These are phyloP conservation scores for Porites evermanni DNA, from an alignment of 92 coral and sea anemone genomes.

Conservation along the genomic window DNA sequence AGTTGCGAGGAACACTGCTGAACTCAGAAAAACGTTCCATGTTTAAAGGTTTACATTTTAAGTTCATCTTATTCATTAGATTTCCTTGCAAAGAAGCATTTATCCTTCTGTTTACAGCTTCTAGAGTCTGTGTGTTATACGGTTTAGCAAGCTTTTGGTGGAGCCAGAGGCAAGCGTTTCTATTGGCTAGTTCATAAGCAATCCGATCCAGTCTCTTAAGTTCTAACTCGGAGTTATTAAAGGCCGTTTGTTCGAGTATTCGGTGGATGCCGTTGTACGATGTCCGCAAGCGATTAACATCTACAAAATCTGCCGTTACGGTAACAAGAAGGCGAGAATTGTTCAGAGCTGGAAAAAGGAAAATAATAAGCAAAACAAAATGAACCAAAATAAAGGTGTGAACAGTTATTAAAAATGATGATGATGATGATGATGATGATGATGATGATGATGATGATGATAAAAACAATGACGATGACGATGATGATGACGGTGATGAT, in stretches of 20 bases:
- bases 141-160: conserved; percentile 19
- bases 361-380: neutral
- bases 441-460: too few species aligned
- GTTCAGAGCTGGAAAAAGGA: conserved; percentile 12
- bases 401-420: too few species aligned
- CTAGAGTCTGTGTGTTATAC: neutral
- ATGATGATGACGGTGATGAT: too few species aligned
- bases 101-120: neutral
- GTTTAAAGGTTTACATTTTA: neutral
- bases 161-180: conserved; percentile 18
- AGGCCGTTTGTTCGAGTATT: conserved; percentile 2
- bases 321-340: conserved; percentile 26
- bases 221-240: conserved; percentile 2
- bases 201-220: conserved; percentile 25
- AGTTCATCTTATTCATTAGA: conserved; percentile 6
- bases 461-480: too few species aligned
- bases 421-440: too few species aligned
- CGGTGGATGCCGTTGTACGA: neutral
- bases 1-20: conserved; percentile 30
- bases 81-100: conserved; percentile 8
- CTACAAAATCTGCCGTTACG: conserved; percentile 35
- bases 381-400: neutral
- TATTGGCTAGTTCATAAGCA: conserved; percentile 18
- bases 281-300: conserved; percentile 18
- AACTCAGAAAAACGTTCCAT: neutral